Conservation (phyloP, 2,888 invertebrate species). For the Autographa gamma region DNA sequence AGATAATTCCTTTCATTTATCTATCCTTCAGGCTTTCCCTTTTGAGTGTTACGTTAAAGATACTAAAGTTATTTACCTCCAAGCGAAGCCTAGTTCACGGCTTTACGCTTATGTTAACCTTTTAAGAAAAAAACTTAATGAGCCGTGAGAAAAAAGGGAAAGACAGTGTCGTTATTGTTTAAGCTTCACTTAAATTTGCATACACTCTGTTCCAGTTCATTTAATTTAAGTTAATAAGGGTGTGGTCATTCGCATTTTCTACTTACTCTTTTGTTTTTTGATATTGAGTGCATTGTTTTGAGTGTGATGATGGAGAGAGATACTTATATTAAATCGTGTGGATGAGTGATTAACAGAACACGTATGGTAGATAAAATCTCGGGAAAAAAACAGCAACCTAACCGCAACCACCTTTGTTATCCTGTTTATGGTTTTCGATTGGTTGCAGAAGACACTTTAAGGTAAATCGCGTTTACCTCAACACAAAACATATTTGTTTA, state of each 20-base stretch:
- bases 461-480: slow-evolving; percentile 49
- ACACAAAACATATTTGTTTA: slow-evolving; percentile 12
- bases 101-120: slow-evolving; percentile 77
- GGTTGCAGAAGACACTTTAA: slow-evolving; percentile 15
- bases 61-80: slow-evolving; percentile 69
- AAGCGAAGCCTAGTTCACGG: slow-evolving; percentile 70
- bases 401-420: slow-evolving; percentile 12
- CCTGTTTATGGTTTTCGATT: slow-evolving; percentile 30
- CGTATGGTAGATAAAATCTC: neutral
- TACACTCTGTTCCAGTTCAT: slow-evolving; percentile 56
- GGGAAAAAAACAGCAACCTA: neutral
- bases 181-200: slow-evolving; percentile 55
- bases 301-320: neutral
- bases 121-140: slow-evolving; percentile 82
- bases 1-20: slow-evolving; percentile 46
- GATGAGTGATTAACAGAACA: neutral
- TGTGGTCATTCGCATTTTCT: slow-evolving; percentile 14
- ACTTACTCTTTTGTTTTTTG: neutral
- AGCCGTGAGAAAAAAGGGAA: slow-evolving; percentile 73
- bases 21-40: slow-evolving; percentile 37
- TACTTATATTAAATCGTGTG: neutral
- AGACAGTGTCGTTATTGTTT: slow-evolving; percentile 58
- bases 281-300: neutral
- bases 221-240: slow-evolving; percentile 59
- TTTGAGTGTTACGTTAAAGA: slow-evolving; percentile 59